phyloP scores from a whole-genome alignment of 2,888 invertebrate species.

The Drosophila bunnanda region DNA sequence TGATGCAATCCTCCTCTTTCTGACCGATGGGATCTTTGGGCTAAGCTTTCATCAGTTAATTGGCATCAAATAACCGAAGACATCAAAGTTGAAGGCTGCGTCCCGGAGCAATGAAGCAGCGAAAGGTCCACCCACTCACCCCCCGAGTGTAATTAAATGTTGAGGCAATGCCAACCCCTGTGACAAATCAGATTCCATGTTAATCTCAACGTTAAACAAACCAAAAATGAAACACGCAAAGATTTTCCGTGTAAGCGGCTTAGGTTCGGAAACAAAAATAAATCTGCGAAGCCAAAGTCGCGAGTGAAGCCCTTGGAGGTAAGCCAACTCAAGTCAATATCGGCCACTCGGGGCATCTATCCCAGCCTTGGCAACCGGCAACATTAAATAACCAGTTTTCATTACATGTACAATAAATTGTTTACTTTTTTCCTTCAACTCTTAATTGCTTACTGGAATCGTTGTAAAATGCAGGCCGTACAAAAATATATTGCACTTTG shows the following conservation, averaged over 20 bases:
- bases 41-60: slow-evolving; percentile 60
- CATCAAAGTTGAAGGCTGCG: slow-evolving; percentile 60
- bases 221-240: slow-evolving; percentile 75
- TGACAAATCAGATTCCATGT: slow-evolving; percentile 68
- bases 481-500: slow-evolving; percentile 32
- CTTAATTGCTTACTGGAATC: slow-evolving; percentile 50
- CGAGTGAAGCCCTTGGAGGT: slow-evolving; percentile 37
- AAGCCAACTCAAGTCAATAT: slow-evolving; percentile 52
- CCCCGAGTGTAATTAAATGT: slow-evolving; percentile 67
- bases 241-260: slow-evolving; percentile 70
- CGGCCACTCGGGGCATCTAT: slow-evolving; percentile 25
- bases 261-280: slow-evolving; percentile 53
- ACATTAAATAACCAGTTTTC: slow-evolving; percentile 35
- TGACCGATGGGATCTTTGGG: slow-evolving; percentile 31
- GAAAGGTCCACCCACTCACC: slow-evolving; percentile 11
- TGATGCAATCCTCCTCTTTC: slow-evolving; percentile 14
- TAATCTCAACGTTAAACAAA: slow-evolving; percentile 75
- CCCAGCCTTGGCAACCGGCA: slow-evolving; percentile 30
- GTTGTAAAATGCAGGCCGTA: slow-evolving; percentile 22
- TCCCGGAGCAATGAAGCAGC: slow-evolving; percentile 23
- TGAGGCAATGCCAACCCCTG: slow-evolving; percentile 59
- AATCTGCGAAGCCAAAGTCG: slow-evolving; percentile 40
- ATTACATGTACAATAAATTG: slow-evolving; percentile 8
- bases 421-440: slow-evolving; percentile 6
- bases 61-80: slow-evolving; percentile 66